Percentiles rank a stretch among this genome's conserved stretches.
Evolutionary conservation across 2,888 invertebrate species (phyloP).

Genomic region (Euplexia lucipara): DNA sequence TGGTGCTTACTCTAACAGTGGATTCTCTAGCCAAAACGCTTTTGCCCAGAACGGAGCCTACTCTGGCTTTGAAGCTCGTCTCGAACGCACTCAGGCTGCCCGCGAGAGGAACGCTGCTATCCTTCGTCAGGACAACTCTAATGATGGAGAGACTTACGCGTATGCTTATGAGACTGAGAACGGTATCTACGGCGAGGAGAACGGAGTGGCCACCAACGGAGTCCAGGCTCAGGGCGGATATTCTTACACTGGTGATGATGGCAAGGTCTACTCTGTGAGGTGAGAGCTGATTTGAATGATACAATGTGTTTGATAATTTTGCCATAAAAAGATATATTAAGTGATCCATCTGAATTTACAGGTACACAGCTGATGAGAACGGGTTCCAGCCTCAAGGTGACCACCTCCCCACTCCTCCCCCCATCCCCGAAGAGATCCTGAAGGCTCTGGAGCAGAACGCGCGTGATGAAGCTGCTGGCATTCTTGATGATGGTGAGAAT

Average conservation of each 20-base stretch:
- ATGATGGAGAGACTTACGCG: conserved; percentile 83
- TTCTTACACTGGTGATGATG: conserved; percentile 87
- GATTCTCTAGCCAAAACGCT: conserved; percentile 32
- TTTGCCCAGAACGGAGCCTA: conserved; percentile 52
- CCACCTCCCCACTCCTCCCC: conserved; percentile 85
- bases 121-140: conserved; percentile 81
- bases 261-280: conserved; percentile 84
- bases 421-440: conserved; percentile 84
- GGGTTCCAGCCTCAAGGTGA: conserved; percentile 86
- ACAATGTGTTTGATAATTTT: background rate
- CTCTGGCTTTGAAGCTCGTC: conserved; percentile 66
- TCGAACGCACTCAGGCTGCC: conserved; percentile 82
- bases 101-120: conserved; percentile 84
- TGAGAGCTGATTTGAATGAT: conserved; percentile 62
- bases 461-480: conserved; percentile 85
- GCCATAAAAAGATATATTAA: too few species aligned
- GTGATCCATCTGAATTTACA: conserved; percentile 55
- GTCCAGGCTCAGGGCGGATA: conserved; percentile 85
- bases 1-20: conserved; percentile 34
- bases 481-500: conserved; percentile 83
- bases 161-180: conserved; percentile 86
- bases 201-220: conserved; percentile 84
- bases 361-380: conserved; percentile 87
- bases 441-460: conserved; percentile 85
- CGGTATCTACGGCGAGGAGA: conserved; percentile 85